These are phyloP conservation scores for Charadrius vociferus DNA, from an alignment of 2,113 vertebrate genomes.

Conservation along the genomic window DNA sequence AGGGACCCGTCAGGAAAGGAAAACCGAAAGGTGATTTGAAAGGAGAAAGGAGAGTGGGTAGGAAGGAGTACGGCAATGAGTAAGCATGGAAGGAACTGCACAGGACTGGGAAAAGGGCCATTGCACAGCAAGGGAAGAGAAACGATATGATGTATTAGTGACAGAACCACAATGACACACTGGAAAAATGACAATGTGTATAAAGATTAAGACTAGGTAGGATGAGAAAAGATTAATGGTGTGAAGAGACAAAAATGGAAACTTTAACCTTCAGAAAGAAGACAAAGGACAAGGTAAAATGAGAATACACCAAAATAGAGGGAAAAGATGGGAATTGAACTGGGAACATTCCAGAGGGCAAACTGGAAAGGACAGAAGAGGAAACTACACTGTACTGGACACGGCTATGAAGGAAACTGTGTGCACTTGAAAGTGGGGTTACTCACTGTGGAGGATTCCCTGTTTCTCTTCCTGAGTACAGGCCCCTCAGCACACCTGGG, in stretches of 20 bases:
- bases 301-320: background rate
- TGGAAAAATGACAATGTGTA: background rate
- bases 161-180: background rate
- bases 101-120: background rate
- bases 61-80: background rate
- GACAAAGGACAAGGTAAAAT: conserved; percentile 13
- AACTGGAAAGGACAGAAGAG: conserved; percentile 61
- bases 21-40: conserved; percentile 39
- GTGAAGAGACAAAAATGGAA: conserved; percentile 13
- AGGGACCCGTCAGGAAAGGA: background rate
- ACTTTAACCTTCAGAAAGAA: conserved; percentile 24
- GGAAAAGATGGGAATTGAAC: conserved; percentile 46
- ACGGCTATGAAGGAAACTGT: conserved; percentile 66
- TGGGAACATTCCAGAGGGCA: conserved; percentile 59
- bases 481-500: conserved; percentile 79
- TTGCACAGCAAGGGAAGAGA: conserved; percentile 10
- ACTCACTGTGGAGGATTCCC: conserved; percentile 80
- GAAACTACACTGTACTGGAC: conserved; percentile 65
- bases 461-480: conserved; percentile 80
- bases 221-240: background rate
- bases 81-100: conserved; percentile 27
- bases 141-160: background rate
- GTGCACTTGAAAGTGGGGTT: conserved; percentile 74
- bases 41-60: background rate
- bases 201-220: conserved; percentile 4